Conservation (phyloP, 1,140 invertebrate species). For the Lepidurus packardi region DNA sequence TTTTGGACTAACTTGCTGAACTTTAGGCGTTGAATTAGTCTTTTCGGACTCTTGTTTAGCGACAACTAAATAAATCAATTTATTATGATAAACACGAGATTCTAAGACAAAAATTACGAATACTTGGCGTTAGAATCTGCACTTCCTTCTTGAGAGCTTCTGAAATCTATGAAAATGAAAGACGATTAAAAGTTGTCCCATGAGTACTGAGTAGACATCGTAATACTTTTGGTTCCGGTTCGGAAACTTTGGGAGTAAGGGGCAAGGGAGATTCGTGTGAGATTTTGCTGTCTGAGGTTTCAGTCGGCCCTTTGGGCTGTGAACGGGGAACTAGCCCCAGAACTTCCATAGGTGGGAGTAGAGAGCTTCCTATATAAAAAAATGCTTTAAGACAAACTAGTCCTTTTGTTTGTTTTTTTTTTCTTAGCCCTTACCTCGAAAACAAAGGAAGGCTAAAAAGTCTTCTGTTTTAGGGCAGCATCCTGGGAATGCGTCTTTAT, state of each 20-base stretch:
- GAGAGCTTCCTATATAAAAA: slow-evolving; percentile 7
- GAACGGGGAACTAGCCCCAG: slow-evolving; percentile 12
- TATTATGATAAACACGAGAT: not conserved
- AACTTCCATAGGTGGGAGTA: slow-evolving; percentile 2
- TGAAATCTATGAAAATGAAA: not conserved
- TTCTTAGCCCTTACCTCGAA: slow-evolving; percentile 55
- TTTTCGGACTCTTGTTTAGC: not conserved
- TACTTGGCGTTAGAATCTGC: not conserved
- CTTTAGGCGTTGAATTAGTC: not conserved
- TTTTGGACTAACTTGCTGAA: not conserved
- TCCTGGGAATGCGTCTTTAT: slow-evolving; percentile 40
- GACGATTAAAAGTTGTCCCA: not conserved
- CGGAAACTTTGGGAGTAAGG: not conserved
- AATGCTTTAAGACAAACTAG: not conserved
- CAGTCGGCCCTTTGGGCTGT: not conserved
- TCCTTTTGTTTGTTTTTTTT: not conserved
- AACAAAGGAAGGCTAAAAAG: slow-evolving; percentile 82
- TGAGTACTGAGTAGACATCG: not conserved
- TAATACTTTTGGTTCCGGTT: slow-evolving; percentile 4
- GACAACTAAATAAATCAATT: not conserved
- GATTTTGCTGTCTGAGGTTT: not conserved
- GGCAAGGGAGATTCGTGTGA: not conserved
- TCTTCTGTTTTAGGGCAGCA: slow-evolving; percentile 76
- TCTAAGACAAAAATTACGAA: not conserved
- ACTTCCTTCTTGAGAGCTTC: not conserved